Base-by-base conservation (phyloP, 1,140 invertebrate species). In the Drosophila melanica region DNA sequence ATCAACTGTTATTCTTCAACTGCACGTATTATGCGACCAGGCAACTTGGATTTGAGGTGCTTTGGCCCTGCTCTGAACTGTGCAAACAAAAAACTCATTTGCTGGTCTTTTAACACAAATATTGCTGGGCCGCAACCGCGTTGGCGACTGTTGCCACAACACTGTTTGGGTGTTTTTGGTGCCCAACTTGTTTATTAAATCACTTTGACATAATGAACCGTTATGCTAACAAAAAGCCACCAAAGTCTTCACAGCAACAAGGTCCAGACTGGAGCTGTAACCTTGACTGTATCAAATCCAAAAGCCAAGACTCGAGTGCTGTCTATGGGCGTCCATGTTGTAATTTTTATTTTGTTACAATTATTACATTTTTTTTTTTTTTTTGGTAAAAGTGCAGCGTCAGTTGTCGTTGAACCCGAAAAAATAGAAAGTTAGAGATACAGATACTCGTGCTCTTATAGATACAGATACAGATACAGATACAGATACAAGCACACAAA, bases 121-220 rank as follows among this genome's bases (percentile, higher is more conserved):
- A 64, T 68, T 50, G 44, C 37, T 39, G 35, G 27, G 14, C 18
- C 5, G 42, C 37, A 47, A 45, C 48, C 27, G 11, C 27, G 14
- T 20, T 20, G 58, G 37, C 45, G 27, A 44, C 50, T 48, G 20
- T 48, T 59, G 42, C 23, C 35, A 65, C 58, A 65, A 51, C 57
- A 70, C 60, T 68, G 37, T 64, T 68, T n/a, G 37, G 14, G 14
- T 42, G 30, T 47, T 37, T 47, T 63, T 51, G 27, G 51, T 45
- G 62, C 54, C 12, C 37, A 37, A 37, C 51, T 62, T 59, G 57
- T 70, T 81, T 78, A 71, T 87, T 73, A 74, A 87, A 75, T 80
- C 76, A 84, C 65, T 77, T 89, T 89, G 77, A 85, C 84, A 90
- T 74, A 80, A 90, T 85, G 84, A 85, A 80, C 85, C 84, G 84